phyloP scores from a whole-genome alignment of 2,888 invertebrate genomes.

The Cerastis leucographa region DNA sequence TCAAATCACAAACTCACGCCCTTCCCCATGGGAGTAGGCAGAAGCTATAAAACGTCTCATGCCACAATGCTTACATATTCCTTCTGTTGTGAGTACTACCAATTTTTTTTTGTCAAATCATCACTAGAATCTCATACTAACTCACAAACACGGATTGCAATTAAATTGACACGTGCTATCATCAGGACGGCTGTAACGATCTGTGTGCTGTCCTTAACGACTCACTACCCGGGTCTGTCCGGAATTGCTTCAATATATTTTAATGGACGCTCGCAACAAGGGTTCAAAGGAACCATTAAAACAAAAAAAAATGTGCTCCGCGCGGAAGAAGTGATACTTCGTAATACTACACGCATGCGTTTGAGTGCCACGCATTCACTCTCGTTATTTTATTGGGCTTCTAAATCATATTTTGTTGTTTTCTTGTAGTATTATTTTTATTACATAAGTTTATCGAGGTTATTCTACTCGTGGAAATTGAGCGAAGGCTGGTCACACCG shows the following conservation, averaged over 20 bases:
- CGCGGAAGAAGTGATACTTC: too few relatives aligned
- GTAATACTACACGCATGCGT: too few relatives aligned
- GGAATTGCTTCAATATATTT: constrained; percentile 51
- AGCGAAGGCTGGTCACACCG: too few relatives aligned
- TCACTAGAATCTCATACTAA: background rate
- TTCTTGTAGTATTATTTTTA: too few relatives aligned
- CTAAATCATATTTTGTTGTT: too few relatives aligned
- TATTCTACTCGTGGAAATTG: too few relatives aligned
- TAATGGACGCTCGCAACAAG: constrained; percentile 49
- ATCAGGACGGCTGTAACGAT: constrained; percentile 29
- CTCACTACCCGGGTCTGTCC: constrained; percentile 35
- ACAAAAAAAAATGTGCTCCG: too few relatives aligned
- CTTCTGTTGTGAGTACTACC: background rate
- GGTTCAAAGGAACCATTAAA: constrained; percentile 13
- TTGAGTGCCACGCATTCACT: too few relatives aligned
- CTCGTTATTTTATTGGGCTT: too few relatives aligned
- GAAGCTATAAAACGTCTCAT: background rate
- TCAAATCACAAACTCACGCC: background rate
- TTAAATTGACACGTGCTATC: constrained; percentile 45
- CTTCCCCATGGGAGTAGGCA: background rate
- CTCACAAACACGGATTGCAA: constrained; percentile 20
- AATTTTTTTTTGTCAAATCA: background rate
- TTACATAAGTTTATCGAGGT: too few relatives aligned
- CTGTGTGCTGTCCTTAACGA: constrained; percentile 49
- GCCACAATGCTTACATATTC: background rate